A percentile compares a stretch with the other conserved stretches of the same genome.
These are phyloP conservation scores for Himalopsyche japonica DNA, from an alignment of 2,888 invertebrate genomes.

Conservation along the genomic window DNA sequence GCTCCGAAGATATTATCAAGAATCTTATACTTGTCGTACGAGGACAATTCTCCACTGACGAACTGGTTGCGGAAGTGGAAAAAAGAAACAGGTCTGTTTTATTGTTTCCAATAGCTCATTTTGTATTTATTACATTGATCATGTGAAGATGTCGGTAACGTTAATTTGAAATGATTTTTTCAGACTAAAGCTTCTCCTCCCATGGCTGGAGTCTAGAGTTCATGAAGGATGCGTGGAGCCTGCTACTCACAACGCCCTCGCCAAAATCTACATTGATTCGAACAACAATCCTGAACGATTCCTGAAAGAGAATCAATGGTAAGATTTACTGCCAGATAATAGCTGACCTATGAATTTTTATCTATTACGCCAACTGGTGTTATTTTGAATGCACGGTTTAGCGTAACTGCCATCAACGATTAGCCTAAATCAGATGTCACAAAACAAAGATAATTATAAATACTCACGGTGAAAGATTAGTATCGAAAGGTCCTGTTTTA, in stretches of 20 bases:
- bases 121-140: too few relatives aligned
- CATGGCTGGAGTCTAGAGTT: slow-evolving; percentile 96
- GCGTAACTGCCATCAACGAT: too few relatives aligned
- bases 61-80: slow-evolving; percentile 95
- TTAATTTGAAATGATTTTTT: background rate
- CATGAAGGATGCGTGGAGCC: slow-evolving; percentile 97
- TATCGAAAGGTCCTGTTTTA: too few relatives aligned
- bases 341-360: too few relatives aligned
- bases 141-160: too few relatives aligned
- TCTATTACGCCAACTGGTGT: too few relatives aligned
- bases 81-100: slow-evolving; percentile 75
- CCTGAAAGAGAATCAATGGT: slow-evolving; percentile 80
- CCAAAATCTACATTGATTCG: slow-evolving; percentile 99
- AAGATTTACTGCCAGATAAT: slow-evolving; percentile 35
- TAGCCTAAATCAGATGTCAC: too few relatives aligned
- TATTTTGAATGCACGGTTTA: too few relatives aligned
- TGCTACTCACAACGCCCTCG: slow-evolving; percentile 98
- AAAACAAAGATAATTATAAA: too few relatives aligned
- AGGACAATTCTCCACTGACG: slow-evolving; percentile 98
- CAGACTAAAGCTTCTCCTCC: slow-evolving; percentile 84
- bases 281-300: slow-evolving; percentile 99
- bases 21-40: slow-evolving; percentile 96
- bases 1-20: slow-evolving; percentile 98
- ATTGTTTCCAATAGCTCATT: background rate
- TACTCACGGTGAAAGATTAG: too few relatives aligned